A percentile compares a stretch with the other conserved stretches of the same genome.
phyloP scores from a whole-genome alignment of 2,113 vertebrate genomes.

The Monopterus albus region DNA sequence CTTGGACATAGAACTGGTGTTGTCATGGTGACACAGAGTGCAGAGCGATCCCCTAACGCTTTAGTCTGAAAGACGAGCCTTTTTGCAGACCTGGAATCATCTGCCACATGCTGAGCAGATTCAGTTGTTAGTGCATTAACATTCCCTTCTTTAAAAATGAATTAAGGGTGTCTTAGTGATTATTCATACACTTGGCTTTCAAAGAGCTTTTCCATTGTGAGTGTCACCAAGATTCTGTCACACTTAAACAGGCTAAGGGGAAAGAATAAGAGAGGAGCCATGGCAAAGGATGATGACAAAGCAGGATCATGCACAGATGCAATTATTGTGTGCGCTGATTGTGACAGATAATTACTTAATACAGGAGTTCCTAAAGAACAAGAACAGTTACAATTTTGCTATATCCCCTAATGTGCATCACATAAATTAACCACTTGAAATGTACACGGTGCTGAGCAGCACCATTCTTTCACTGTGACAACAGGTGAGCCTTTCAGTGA shows the following conservation, averaged over 20 bases:
- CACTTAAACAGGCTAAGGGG: conserved; percentile 61
- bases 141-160: conserved; percentile 74
- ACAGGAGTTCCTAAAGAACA: neutral
- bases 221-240: conserved; percentile 70
- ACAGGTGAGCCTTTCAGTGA: neutral
- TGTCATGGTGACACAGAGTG: conserved; percentile 83
- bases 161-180: conserved; percentile 72
- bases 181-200: conserved; percentile 77
- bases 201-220: conserved; percentile 67
- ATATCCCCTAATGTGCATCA: conserved; percentile 15
- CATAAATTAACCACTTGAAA: no score
- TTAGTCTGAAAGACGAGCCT: conserved; percentile 36
- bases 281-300: conserved; percentile 59
- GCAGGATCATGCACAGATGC: conserved; percentile 32
- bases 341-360: conserved; percentile 28
- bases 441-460: neutral
- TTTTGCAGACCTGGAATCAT: conserved; percentile 66
- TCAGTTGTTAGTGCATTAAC: conserved; percentile 74
- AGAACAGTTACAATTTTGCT: neutral
- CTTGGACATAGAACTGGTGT: conserved; percentile 78
- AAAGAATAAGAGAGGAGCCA: conserved; percentile 43
- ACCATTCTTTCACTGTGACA: neutral
- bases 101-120: conserved; percentile 64
- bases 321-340: conserved; percentile 34
- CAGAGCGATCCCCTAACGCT: conserved; percentile 69